Evolutionary conservation across 2,113 vertebrate genomes (phyloP).

Genomic region (Mastomys natalensis): DNA sequence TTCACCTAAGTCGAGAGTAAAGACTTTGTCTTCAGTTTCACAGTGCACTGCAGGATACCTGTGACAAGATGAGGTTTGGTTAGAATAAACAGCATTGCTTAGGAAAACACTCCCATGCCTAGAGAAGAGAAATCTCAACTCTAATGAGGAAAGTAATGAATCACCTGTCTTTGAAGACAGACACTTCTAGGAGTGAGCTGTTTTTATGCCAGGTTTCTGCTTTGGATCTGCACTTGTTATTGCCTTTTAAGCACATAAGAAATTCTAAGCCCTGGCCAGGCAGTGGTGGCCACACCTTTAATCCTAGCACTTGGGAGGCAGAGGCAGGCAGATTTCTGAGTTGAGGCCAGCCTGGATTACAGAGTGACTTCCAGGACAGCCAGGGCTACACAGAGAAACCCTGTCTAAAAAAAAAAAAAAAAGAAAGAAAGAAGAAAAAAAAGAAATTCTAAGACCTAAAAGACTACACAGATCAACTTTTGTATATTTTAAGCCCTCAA

Average conservation of each 20-base stretch:
- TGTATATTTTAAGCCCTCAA: neutral
- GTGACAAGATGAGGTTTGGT: constrained; percentile 56
- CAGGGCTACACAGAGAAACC: too few relatives aligned
- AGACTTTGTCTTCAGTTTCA: constrained; percentile 68
- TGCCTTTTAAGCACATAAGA: neutral
- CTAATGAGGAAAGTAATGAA: neutral
- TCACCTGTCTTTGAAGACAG: constrained; percentile 33
- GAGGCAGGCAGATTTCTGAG: too few relatives aligned
- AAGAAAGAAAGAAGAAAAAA: too few relatives aligned
- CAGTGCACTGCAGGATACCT: constrained; percentile 87
- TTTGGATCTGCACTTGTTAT: neutral
- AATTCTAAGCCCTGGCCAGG: neutral
- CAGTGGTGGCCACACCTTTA: too few relatives aligned
- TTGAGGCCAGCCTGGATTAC: too few relatives aligned
- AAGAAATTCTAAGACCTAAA: constrained; percentile 11
- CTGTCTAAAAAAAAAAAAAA: too few relatives aligned
- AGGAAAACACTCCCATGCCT: neutral
- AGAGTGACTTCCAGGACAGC: too few relatives aligned
- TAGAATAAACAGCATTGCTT: constrained; percentile 32
- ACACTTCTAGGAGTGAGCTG: neutral
- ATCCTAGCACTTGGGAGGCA: too few relatives aligned
- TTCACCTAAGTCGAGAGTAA: constrained; percentile 90
- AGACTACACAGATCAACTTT: constrained; percentile 28
- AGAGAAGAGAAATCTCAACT: neutral
- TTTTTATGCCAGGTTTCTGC: neutral